Conservation (phyloP, 1,140 invertebrate genomes). For the Drosophila lowei region DNA sequence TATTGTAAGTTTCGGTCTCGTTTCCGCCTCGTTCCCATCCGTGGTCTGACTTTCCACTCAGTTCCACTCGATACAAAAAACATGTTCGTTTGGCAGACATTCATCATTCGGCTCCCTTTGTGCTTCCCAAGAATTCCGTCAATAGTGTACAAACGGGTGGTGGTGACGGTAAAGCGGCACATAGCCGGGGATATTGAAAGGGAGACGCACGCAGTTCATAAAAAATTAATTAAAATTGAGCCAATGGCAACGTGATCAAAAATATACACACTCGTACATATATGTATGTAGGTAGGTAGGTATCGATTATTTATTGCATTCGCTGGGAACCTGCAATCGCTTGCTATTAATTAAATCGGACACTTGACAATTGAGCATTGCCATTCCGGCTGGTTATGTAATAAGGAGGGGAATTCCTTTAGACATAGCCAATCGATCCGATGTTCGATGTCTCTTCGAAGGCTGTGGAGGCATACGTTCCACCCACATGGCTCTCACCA, state of each 20-base stretch:
- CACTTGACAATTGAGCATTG: conserved; percentile 33
- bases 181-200: neutral
- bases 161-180: too few species aligned
- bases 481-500: too few species aligned
- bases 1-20: conserved; percentile 17
- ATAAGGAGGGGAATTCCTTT: too few species aligned
- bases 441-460: too few species aligned
- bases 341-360: conserved; percentile 32
- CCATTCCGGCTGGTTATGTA: neutral
- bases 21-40: conserved; percentile 32
- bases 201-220: conserved; percentile 46
- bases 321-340: conserved; percentile 12
- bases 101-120: conserved; percentile 61
- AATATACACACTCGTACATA: neutral
- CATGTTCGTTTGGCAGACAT: conserved; percentile 72
- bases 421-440: too few species aligned
- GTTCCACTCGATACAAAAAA: conserved; percentile 11
- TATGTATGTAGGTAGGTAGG: conserved; percentile 4
- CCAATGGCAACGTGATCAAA: conserved; percentile 37
- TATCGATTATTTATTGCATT: conserved; percentile 42
- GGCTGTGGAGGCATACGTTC: too few species aligned
- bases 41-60: conserved; percentile 12
- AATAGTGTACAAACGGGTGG: too few species aligned
- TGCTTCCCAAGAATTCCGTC: neutral
- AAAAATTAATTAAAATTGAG: conserved; percentile 78